A percentile compares a stretch with the other conserved stretches of the same genome.
phyloP scores from a whole-genome alignment of 1,140 invertebrate species.

The Pseudomyrmex flavicornis region DNA sequence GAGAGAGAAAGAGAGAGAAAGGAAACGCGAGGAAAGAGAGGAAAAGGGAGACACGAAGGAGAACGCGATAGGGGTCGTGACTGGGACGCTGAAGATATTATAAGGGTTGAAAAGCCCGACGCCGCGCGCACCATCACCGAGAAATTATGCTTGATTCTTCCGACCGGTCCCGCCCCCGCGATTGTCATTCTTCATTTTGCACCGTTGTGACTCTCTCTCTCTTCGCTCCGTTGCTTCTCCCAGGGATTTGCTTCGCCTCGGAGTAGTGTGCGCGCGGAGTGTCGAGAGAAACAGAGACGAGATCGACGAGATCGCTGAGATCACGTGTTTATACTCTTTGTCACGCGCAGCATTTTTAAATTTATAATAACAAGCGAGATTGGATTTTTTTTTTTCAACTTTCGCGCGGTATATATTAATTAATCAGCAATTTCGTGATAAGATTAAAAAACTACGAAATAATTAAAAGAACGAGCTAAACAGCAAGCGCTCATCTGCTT shows the following conservation, averaged over 20 bases:
- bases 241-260: conserved; percentile 73
- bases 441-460: too few species aligned
- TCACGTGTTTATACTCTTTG: not conserved
- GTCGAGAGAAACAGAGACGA: not conserved
- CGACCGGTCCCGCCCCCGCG: conserved; percentile 57
- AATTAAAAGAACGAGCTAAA: too few species aligned
- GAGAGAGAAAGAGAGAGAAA: not conserved
- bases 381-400: too few species aligned
- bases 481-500: too few species aligned
- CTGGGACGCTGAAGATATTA: conserved; percentile 81
- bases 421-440: too few species aligned
- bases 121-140: conserved; percentile 80
- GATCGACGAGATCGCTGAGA: conserved; percentile 1
- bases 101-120: conserved; percentile 83
- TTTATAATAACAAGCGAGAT: too few species aligned
- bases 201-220: not conserved
- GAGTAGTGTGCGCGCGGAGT: too few species aligned
- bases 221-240: conserved; percentile 42
- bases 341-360: too few species aligned
- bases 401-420: too few species aligned
- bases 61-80: conserved; percentile 59
- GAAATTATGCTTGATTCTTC: conserved; percentile 82
- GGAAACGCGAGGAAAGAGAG: conserved; percentile 1
- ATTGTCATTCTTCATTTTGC: conserved; percentile 42
- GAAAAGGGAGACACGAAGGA: not conserved